Base-by-base conservation (phyloP, 1,140 invertebrate genomes). In the Aphelinus certus region DNA sequence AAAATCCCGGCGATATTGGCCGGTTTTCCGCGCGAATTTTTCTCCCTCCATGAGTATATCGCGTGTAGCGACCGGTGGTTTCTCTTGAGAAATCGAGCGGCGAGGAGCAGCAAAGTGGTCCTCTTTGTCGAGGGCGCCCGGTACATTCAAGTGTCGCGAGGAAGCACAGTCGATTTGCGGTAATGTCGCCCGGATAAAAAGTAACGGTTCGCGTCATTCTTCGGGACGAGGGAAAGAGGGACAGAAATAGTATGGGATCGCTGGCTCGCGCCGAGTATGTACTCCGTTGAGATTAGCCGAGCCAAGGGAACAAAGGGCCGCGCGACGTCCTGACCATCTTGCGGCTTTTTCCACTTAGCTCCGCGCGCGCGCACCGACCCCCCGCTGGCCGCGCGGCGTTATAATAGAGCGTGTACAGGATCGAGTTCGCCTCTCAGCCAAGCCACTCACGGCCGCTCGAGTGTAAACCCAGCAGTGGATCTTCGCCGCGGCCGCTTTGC, bases 131-230 rank as follows among this genome's bases (percentile, higher is more conserved):
- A 3, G 43, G 2, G 45, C 3, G 26, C 9, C 7, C 46, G 46
- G 42, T 58, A 67, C 57, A 53, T 70, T 42, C 46, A 61, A 61
- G 49, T 7, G 46, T 2, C 48, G 42, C 48, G 4, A 47, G 3
- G 55, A 26, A 45, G 47, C 6, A 10, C 7, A 62, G 45, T 7
- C 51, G 62, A 73, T 73, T 66, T 67, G 55, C 9, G 42, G 63
- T 73, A 53, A 73, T 67, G 71, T 67, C 26, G 43, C 7, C 42
- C 1, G 73, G 42, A 75, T 75, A 69, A 70, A 75, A 75, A 70
- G 65, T 75, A 63, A 70, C 60, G 67, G 70, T 9, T 26, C 46
- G 43, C 56, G 66, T 53, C 56, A 70, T 75, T 63, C n/a, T 66
- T 75, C 63, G 42, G 56, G 26, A 70, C 58, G 26, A 26, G 26